A percentile compares a stretch with the other conserved stretches of the same genome.
phyloP scores from a whole-genome alignment of 2,888 invertebrate genomes.

The Calephelis perditalis region DNA sequence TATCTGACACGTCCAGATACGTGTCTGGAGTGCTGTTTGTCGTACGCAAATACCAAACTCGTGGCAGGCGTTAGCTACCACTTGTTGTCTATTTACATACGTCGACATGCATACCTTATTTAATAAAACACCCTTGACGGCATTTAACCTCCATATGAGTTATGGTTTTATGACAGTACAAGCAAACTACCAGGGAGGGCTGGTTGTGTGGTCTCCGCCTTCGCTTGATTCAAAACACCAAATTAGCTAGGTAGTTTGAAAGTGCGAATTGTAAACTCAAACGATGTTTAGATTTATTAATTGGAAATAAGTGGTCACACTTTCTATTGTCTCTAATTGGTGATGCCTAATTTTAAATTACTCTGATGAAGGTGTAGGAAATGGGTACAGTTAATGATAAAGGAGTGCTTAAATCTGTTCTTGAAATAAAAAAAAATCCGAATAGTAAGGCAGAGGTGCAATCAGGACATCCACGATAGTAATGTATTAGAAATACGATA shows the following conservation, averaged over 20 bases:
- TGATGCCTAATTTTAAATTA: no score
- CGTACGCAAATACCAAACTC: conserved; percentile 62
- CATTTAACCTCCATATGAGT: conserved; percentile 15
- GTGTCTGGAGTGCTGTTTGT: conserved; percentile 61
- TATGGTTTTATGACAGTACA: conserved; percentile 7
- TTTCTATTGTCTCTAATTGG: no score
- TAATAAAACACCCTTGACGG: conserved; percentile 38
- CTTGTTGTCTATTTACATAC: conserved; percentile 53
- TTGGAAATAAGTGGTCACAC: no score
- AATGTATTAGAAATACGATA: no score
- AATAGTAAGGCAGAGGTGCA: no score
- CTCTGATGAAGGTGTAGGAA: no score
- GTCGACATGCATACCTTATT: conserved; percentile 65
- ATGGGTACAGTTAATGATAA: no score
- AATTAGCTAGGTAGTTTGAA: not conserved
- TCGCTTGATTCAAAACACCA: not conserved
- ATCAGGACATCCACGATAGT: no score
- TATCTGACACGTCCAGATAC: conserved; percentile 37
- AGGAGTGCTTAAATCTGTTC: no score
- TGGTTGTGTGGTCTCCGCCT: conserved; percentile 1
- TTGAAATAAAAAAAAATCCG: no score
- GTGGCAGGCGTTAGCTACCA: conserved; percentile 48
- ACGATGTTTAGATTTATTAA: not conserved
- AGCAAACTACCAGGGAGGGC: conserved; percentile 6
- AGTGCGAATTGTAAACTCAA: not conserved